Evolutionary conservation across 2,888 invertebrate genomes (phyloP), one percentile per base, ranked within the genome.

Genomic region (Scaeva pyrastri): DNA sequence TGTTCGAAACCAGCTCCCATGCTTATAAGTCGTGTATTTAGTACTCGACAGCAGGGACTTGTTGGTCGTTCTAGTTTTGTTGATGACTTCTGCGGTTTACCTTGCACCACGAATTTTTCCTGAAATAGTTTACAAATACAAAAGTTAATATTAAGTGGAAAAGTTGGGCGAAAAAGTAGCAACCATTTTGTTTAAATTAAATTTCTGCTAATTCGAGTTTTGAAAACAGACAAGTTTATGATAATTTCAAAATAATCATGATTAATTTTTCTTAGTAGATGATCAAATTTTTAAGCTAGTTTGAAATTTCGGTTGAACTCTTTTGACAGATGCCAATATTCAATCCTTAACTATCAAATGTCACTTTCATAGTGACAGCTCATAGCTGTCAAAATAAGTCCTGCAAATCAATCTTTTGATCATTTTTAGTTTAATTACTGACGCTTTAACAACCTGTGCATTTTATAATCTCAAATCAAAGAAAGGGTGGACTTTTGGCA

Each of bases 1-100:
- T 97, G 97, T 89, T 96, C 95, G 91, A 96, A 94, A 90, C 96
- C 97, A 91, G 91, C 91, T 82, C 91, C 92, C 93, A 93, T 93
- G 85, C 85, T 90, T 56, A 90, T 84, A 7, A 87, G 85, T 79
- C 89, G 89, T 70, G 88, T 89, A 71, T 83, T 4, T 85, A 80
- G 45, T 75, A 66, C 23, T 62, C 84, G 88, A 39, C 80, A 83
- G 85, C 90, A 90, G 75, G 80, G 76, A 68, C 77, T 41, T 66
- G 23, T 58, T 31, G 50, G 56, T 72, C 48, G 68, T 76, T 58
- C 19, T 62, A 10, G 45, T 26, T n/a, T 64, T 45, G 5, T 39
- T n/a, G 23, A 39, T n/a, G 23, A 39, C 55, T n/a, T 1, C 12
- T 55, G 52, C 50, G 31, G 66, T 10, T 14, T 31, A 48, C 56